These are phyloP conservation scores for Drosophila bipectinata DNA, from an alignment of 1,140 invertebrate genomes.

Conservation along the genomic window DNA sequence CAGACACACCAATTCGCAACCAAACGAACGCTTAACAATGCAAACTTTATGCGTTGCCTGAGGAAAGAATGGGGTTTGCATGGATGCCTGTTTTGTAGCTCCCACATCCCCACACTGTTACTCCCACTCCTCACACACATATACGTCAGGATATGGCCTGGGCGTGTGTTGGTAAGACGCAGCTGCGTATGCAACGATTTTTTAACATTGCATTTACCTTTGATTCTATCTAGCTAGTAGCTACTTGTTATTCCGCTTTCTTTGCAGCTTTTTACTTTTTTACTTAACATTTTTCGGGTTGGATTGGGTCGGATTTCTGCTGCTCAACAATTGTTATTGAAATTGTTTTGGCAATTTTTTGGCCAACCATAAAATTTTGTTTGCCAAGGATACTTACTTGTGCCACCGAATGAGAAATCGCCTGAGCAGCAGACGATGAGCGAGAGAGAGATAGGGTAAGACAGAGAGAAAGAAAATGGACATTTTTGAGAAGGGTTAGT, in stretches of 20 bases:
- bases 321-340: constrained; percentile 77
- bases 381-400: constrained; percentile 89
- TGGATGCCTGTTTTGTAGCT: constrained; percentile 20
- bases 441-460: neutral
- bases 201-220: constrained; percentile 74
- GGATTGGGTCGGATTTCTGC: constrained; percentile 39
- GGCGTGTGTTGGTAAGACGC: constrained; percentile 23
- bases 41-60: constrained; percentile 70
- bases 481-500: constrained; percentile 56
- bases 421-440: constrained; percentile 84
- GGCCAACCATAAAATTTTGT: constrained; percentile 71
- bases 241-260: constrained; percentile 45
- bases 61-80: constrained; percentile 12
- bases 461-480: constrained; percentile 37
- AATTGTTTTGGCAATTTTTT: constrained; percentile 73
- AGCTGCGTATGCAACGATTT: constrained; percentile 71
- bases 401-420: constrained; percentile 93
- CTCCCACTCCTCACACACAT: constrained; percentile 11
- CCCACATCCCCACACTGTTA: neutral
- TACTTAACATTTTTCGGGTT: constrained; percentile 10
- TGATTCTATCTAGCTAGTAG: constrained; percentile 62
- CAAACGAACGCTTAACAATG: constrained; percentile 76
- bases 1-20: constrained; percentile 30
- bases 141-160: constrained; percentile 32
- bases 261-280: neutral